Base-by-base conservation (phyloP, 2,888 invertebrate species). In the Drosophila multiciliata region DNA sequence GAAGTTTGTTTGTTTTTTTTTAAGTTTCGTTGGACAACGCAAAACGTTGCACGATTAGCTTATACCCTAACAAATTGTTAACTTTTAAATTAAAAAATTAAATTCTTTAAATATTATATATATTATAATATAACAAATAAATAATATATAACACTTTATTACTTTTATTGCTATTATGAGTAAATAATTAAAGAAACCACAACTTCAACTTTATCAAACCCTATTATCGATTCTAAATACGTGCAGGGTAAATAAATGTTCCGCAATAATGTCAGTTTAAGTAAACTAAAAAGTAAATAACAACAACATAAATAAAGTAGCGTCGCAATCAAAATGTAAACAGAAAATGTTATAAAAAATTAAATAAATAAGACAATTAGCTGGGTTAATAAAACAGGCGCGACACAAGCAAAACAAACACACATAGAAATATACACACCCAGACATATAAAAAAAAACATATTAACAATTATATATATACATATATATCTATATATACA, bases 301-400 rank as follows among this genome's bases (percentile, higher is more conserved):
- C 11, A 26, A 29, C 5, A 29, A 45, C 15, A 23, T 23, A 33
- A 55, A 58, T 64, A 52, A 29, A 26, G 58, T 50, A 64, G 66
- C 55, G 52, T 55, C 83, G 72, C 84, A 86, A 88, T 86, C 84
- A 82, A 79, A 82, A 73, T 72, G 81, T 79, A 86, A 88, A 88
- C 81, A 86, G 63, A 76, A 61, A 71, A 59, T 45, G 69, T 70
- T 74, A 73, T 80, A 78, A 86, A 69, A 75, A 87, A 75, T 82
- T 78, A 68, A 84, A 68, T 74, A 89, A 89, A 79, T 75, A 86
- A 68, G 66, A 49, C 77, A 88, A 82, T 83, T 82, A 86, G 50
- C 72, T 62, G 66, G 58, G 55, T 57, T 75, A 72, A 80, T 66
- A 77, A 77, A 61, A 64, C 73, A 77, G 65, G 61, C 66, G 60